A percentile compares a stretch with the other conserved stretches of the same genome.
These are phyloP conservation scores for Vireo griseus DNA, from an alignment of 2,797 vertebrate genomes.

Conservation along the genomic window DNA sequence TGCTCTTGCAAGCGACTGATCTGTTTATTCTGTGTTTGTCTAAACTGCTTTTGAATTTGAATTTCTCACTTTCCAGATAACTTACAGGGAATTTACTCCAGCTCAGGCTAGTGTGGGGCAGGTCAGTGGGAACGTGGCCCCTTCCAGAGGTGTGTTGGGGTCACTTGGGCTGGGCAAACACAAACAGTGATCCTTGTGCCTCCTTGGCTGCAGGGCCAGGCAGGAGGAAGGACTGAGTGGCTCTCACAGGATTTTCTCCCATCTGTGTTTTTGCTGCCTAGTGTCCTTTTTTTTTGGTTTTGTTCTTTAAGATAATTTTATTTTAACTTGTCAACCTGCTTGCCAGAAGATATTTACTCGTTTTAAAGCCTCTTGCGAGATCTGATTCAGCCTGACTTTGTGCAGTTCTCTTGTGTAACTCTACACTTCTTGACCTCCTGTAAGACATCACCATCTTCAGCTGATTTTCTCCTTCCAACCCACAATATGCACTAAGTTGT, in stretches of 20 bases:
- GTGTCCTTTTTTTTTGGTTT: accelerated
- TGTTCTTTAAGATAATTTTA: not conserved
- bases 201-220: not conserved
- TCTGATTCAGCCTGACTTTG: not conserved
- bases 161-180: not conserved
- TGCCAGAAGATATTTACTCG: not conserved
- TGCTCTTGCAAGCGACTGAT: accelerated
- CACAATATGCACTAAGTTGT: not conserved
- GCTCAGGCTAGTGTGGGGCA: accelerated
- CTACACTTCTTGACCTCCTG: not conserved
- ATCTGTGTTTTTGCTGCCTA: not conserved
- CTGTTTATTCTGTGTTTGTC: not conserved
- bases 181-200: accelerated
- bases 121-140: accelerated
- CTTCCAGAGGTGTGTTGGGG: accelerated
- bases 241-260: not conserved
- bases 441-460: not conserved
- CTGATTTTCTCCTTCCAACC: not conserved
- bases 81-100: not conserved
- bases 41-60: accelerated
- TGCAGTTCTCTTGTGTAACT: not conserved
- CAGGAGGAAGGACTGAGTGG: too few relatives aligned
- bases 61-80: not conserved
- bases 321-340: not conserved
- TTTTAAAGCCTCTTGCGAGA: not conserved